phyloP scores from a whole-genome alignment of 1,140 invertebrate genomes.

The Orchestia grillus region DNA sequence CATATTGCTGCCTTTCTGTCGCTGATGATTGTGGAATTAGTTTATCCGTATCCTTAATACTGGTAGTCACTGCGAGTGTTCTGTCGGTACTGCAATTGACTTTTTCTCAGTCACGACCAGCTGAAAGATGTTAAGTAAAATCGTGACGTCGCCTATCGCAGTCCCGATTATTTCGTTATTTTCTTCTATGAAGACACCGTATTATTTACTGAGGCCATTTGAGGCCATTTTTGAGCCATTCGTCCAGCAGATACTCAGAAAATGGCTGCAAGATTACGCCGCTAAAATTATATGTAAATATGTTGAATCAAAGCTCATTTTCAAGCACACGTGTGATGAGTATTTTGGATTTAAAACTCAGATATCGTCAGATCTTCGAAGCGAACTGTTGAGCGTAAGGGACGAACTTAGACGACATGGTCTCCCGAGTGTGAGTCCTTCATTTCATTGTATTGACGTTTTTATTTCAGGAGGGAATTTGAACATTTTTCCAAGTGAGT shows the following conservation, averaged over 20 bases:
- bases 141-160: neutral
- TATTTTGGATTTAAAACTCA: neutral
- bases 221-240: neutral
- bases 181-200: neutral
- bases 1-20: too few species aligned
- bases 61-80: neutral
- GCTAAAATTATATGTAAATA: neutral
- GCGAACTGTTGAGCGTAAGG: too few species aligned
- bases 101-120: neutral
- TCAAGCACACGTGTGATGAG: neutral
- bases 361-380: neutral
- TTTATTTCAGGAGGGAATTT: too few species aligned
- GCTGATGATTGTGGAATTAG: too few species aligned
- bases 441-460: too few species aligned
- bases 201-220: neutral
- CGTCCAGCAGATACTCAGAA: neutral
- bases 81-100: too few species aligned
- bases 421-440: too few species aligned
- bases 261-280: neutral
- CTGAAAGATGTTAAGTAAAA: neutral
- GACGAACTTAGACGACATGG: too few species aligned
- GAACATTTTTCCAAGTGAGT: too few species aligned
- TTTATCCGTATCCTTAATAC: too few species aligned
- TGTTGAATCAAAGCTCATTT: neutral
- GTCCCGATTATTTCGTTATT: neutral